Evolutionary conservation across 2,888 invertebrate genomes (phyloP).

Genomic region (Polydrusus tereticollis): DNA sequence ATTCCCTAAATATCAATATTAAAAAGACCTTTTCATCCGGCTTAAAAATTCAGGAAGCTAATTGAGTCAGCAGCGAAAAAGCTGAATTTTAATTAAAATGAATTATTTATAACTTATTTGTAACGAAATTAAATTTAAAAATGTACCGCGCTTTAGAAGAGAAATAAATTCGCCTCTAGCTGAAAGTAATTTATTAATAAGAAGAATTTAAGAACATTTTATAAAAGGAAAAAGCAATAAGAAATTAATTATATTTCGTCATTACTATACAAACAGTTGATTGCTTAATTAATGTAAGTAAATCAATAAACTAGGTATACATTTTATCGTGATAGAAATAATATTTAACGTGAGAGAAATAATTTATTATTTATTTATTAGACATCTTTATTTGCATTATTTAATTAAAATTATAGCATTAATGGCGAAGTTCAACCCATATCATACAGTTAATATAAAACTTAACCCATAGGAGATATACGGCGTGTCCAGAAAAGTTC

Average conservation of each 20-base stretch:
- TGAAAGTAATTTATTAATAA: neutral
- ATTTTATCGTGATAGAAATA: too few species aligned
- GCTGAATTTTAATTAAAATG: conserved; percentile 15
- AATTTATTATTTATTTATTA: too few species aligned
- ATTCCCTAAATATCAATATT: neutral
- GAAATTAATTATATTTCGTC: neutral
- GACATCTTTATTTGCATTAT: too few species aligned
- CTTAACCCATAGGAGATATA: too few species aligned
- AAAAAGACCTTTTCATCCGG: neutral
- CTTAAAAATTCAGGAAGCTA: conserved; percentile 3
- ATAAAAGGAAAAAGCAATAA: neutral
- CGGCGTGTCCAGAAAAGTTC: too few species aligned
- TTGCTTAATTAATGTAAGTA: too few species aligned
- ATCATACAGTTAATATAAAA: too few species aligned
- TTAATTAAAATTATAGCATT: too few species aligned
- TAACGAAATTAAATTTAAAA: conserved; percentile 11
- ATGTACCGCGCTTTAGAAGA: neutral
- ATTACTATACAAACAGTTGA: too few species aligned
- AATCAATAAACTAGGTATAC: too few species aligned
- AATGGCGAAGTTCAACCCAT: too few species aligned
- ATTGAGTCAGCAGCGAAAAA: conserved; percentile 13
- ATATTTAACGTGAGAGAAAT: too few species aligned
- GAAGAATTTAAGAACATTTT: neutral
- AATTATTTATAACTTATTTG: conserved; percentile 18
- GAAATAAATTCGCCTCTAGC: neutral